Evolutionary conservation across 2,113 vertebrate species (phyloP), one percentile per base, ranked within the genome.

Genomic region (Trematomus loennbergii): DNA sequence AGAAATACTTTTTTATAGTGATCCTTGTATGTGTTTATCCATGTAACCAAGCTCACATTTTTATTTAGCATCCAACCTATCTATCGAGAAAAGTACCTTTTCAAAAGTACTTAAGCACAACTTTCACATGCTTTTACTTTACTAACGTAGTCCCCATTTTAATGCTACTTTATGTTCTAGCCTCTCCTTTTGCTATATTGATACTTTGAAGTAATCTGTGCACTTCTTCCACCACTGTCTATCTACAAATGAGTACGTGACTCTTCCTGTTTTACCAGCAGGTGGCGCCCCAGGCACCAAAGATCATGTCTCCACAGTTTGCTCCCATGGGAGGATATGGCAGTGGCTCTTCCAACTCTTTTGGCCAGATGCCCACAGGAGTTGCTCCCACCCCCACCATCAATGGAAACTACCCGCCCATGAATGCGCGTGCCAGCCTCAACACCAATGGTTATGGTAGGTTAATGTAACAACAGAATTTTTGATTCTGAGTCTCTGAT

Each of bases 261-360:
- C 16, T 83, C 33, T 36, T 74, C 12, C 2, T 64, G 0, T 77
- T 52, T n/a, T 52, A 72, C 55, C 79, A 93, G 75, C 93, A 96
- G 90, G 91, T 94, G 77, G 89, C 87, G 53, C 79, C 91, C 1
- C 94, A 94, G 72, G 89, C 93, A 57, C 94, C 87, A 33, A 96
- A 95, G 79, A 91, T 87, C 13, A 93, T 94, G 91, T 91, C 94
- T 0, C 85, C 93, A 25, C 94, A 79, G 9, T 96, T 95, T 89
- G 29, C 89, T 68, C 64, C 89, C 46, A 90, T 95, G 84, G 93
- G 87, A 50, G 92, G 89, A 29, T 96, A 93, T 76, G 87, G 81
- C 48, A 89, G 92, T 2, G 77, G 86, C 66, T 84, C 95, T 5
- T 81, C 95, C 3, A 90, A 86, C 79, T 85, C 94, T 25, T 96